Base-by-base conservation (phyloP, 2,797 vertebrate species). In the Danio tinwini region DNA sequence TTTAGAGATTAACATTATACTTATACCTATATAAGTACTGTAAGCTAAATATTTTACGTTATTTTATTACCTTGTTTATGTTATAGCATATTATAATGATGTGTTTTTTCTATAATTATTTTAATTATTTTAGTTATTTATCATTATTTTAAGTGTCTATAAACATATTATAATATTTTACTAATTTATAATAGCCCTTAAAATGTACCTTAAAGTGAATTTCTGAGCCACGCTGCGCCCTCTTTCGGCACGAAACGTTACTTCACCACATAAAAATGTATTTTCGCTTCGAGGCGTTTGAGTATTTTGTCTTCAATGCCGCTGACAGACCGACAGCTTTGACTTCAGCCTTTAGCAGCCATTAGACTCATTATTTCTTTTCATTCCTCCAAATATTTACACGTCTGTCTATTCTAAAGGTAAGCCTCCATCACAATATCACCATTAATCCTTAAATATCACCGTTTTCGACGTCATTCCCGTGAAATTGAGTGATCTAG, bases 301-400 rank as follows among this genome's bases (percentile, higher is more conserved):
- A 56, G 19, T 2, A 11, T 58, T 80, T 56, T 37, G 78, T 80
- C 78, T 80, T 73, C 61, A 73, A 80, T 65, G 78, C 69, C 78
- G 78, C 78, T 80, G 78, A 80, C 78, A 80, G 78, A 80, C 78
- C 78, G 78, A 80, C 50, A 80, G 78, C 69, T 64, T 65, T 73
- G 61, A 53, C 78, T 80, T 80, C 50, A 80, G 69, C 78, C 78
- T 80, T 73, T 80, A 80, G 78, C 78, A 73, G 78, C 78, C 78
- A 80, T 80, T 78, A 78, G 47, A 53, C 67, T 71, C 65, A 62
- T 29, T 56, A 64, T 64, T 80, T 78, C 16, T 40, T 61, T 52
- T 42, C 12, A 40, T 80, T 73, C 12, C 59, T 64, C 21, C 21
- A 49, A 62, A 72, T 52, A 79, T 37, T 63, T 11, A 55, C 6